Conservation (phyloP, 1,140 invertebrate genomes). For the Augochlora pura region DNA sequence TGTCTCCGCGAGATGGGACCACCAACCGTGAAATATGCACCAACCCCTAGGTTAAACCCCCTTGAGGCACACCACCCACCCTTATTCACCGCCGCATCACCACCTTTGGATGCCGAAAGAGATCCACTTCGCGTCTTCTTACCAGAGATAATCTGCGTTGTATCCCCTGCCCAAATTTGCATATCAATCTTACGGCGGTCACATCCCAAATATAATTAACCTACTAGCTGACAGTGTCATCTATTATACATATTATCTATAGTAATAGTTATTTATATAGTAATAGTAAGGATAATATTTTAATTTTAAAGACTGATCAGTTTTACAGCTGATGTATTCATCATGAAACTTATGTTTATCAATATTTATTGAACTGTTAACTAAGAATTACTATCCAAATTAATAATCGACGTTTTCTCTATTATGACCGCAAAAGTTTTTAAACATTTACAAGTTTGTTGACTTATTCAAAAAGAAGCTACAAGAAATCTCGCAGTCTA, state of each 20-base stretch:
- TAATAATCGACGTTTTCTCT: too few species aligned
- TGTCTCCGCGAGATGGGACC: slow-evolving; percentile 80
- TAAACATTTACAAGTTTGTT: too few species aligned
- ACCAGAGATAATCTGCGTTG: not conserved
- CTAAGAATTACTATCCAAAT: too few species aligned
- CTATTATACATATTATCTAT: too few species aligned
- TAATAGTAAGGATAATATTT: too few species aligned
- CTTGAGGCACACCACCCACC: slow-evolving; percentile 66
- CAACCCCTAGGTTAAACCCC: slow-evolving; percentile 75
- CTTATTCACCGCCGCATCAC: slow-evolving; percentile 74
- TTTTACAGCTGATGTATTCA: too few species aligned
- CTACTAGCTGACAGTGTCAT: not conserved
- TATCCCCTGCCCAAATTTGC: slow-evolving; percentile 7
- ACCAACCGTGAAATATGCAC: slow-evolving; percentile 80
- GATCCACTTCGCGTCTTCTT: slow-evolving; percentile 32
- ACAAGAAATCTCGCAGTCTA: too few species aligned
- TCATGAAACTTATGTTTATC: too few species aligned
- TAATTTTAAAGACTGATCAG: not conserved
- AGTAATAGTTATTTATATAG: too few species aligned
- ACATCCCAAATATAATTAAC: slow-evolving; percentile 13
- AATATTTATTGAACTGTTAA: too few species aligned
- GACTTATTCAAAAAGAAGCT: too few species aligned
- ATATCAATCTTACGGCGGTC: slow-evolving; percentile 14
- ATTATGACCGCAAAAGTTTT: too few species aligned
- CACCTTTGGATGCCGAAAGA: slow-evolving; percentile 69